A percentile compares a stretch with the other conserved stretches of the same genome.
phyloP scores from a whole-genome alignment of 2,797 vertebrate genomes.

The Pelodytes ibericus region DNA sequence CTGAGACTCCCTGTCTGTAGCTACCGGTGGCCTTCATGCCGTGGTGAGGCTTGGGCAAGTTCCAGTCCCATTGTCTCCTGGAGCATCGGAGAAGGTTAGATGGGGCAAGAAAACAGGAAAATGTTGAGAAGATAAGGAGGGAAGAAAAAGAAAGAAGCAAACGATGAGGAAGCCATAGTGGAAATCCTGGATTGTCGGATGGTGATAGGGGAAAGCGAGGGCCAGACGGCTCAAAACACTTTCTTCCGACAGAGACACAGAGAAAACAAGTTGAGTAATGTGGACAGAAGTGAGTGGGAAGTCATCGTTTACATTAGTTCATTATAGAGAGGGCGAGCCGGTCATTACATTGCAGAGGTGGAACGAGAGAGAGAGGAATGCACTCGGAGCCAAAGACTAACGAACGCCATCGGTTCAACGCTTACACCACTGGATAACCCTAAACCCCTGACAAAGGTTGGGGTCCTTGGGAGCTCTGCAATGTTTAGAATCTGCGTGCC shows the following conservation, averaged over 20 bases:
- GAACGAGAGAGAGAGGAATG: too few species aligned
- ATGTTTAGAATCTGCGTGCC: too few species aligned
- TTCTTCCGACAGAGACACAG: neutral
- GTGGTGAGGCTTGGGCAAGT: conserved; percentile 58
- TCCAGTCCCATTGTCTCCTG: conserved; percentile 46
- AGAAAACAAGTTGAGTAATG: conserved; percentile 15
- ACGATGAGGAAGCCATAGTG: conserved; percentile 49
- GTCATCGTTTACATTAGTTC: neutral
- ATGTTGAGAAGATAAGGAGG: conserved; percentile 62
- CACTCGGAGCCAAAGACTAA: too few species aligned
- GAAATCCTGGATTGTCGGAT: conserved; percentile 43
- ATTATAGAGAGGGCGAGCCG: neutral
- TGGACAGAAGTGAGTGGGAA: neutral
- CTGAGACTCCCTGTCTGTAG: conserved; percentile 55
- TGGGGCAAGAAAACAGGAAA: conserved; percentile 69
- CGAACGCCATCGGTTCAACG: too few species aligned
- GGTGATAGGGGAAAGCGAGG: neutral
- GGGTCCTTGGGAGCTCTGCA: too few species aligned
- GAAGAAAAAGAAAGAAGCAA: conserved; percentile 57
- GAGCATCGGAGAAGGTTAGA: conserved; percentile 51
- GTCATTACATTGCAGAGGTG: neutral
- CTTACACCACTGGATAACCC: too few species aligned
- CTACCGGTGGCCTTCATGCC: conserved; percentile 50
- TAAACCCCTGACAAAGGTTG: too few species aligned
- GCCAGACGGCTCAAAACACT: conserved; percentile 45